Percentiles rank a stretch among this genome's conserved stretches.
Conservation (phyloP, 2,888 invertebrate species). For the Aleiodes leptofemur region DNA sequence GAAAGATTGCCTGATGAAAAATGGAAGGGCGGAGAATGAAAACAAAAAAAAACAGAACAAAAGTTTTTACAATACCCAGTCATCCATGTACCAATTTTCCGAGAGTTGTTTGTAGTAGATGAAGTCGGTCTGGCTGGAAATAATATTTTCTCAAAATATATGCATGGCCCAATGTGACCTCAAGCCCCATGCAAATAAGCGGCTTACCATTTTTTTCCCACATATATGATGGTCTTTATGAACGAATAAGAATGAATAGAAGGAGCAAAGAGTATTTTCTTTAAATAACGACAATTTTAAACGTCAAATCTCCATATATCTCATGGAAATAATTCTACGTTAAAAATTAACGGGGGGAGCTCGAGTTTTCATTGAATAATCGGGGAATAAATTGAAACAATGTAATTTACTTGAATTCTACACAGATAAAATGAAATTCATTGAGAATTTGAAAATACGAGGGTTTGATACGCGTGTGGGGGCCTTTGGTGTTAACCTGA, state of each 20-base stretch:
- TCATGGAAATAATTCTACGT: no score
- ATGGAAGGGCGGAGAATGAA: background rate
- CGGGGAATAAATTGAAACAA: no score
- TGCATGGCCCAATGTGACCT: slow-evolving; percentile 9
- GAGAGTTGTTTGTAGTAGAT: background rate
- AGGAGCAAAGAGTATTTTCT: no score
- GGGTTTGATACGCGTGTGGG: background rate
- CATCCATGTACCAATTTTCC: background rate
- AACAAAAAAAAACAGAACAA: background rate
- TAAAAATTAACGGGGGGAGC: no score
- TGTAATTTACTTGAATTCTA: no score
- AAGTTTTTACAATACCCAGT: background rate
- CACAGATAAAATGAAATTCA: background rate
- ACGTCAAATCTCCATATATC: no score
- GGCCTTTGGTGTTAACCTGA: background rate
- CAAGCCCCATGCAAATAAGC: slow-evolving; percentile 28
- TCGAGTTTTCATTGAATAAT: no score
- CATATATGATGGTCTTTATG: background rate
- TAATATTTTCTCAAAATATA: slow-evolving; percentile 29
- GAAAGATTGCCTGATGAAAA: background rate
- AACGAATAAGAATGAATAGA: no score
- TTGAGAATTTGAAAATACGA: background rate
- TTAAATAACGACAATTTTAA: no score
- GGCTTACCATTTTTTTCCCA: slow-evolving; percentile 20
- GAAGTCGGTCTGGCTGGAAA: slow-evolving; percentile 4